Conservation (phyloP, 2,113 vertebrate genomes). For the Cricetomys ansorgei region DNA sequence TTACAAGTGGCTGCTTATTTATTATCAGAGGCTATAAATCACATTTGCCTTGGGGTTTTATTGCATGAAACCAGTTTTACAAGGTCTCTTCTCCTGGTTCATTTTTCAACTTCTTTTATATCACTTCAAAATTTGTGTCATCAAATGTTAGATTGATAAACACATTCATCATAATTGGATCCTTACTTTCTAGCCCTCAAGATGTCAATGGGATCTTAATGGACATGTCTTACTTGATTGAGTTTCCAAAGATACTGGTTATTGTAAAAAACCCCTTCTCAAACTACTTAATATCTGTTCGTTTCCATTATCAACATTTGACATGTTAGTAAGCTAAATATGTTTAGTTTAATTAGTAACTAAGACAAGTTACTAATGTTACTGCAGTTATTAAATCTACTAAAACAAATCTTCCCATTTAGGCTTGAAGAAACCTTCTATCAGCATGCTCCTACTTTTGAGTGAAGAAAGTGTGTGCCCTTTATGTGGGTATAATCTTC, state of each 20-base stretch:
- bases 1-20: conserved; percentile 46
- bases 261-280: background rate
- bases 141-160: conserved; percentile 56
- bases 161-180: conserved; percentile 60
- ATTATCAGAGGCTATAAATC: conserved; percentile 59
- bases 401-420: background rate
- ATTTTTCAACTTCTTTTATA: conserved; percentile 63
- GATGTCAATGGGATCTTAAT: conserved; percentile 54
- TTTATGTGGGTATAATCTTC: background rate
- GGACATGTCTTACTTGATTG: conserved; percentile 58
- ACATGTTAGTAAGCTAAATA: background rate
- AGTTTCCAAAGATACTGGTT: conserved; percentile 43
- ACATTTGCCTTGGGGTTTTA: conserved; percentile 52
- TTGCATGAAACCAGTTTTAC: conserved; percentile 55
- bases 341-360: too few relatives aligned
- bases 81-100: conserved; percentile 35
- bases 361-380: background rate
- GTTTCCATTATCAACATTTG: background rate
- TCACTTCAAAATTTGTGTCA: conserved; percentile 40
- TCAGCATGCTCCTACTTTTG: background rate
- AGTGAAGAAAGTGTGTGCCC: background rate
- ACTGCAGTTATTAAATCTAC: too few relatives aligned
- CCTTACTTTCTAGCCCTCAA: conserved; percentile 35
- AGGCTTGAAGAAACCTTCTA: background rate
- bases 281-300: background rate